Base-by-base conservation (phyloP, 2,797 vertebrate genomes). In the Liasis olivaceus region DNA sequence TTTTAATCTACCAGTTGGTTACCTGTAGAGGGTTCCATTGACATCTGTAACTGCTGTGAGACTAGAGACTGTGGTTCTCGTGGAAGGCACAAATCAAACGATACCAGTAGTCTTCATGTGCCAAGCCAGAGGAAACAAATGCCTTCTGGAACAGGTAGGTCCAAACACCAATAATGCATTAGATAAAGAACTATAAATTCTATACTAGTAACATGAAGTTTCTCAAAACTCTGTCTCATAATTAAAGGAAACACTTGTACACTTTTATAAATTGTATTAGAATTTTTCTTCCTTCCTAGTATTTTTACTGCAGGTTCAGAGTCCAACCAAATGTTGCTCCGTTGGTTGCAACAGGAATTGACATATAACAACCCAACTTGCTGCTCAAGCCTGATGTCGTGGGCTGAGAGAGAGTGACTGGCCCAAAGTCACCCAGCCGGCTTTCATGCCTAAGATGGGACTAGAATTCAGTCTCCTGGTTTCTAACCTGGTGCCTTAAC, bases 21-120 rank as follows among this genome's bases (percentile, higher is more conserved):
- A 17, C 93, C 93, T 0, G 51, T 96, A 72, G 96, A 96, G 93
- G 96, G 93, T 56, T 89, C 89, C 0, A 0, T 0, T 24, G 93
- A 89, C 2, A 6, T 96, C 86, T 95, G 95, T 24, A 95, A 93
- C 63, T 96, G 95, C 92, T 96, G 94, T 0, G 72, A 96, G 58
- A 54, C 24, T 47, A 84, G 64, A 88, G 96, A 54, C 66, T 96
- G 96, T 77, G 63, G 15, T 24, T 81, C 56, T 85, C 2, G 15
- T 12, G 26, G 77, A 9, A 13, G 2, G 2, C 66, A 90, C 20
- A 89, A 91, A 59, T 90, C 88, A 66, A 47, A 56, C 20, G 59
- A 42, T 0, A 0, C 5, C 60, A 58, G 31, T 0, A 89, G 28
- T 11, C 87, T 0, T 0, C 0, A n/a, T 89, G 81, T 88, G 47